These are phyloP conservation scores for Dolichotis patagonum DNA, from an alignment of 2,113 vertebrate genomes.

Conservation along the genomic window DNA sequence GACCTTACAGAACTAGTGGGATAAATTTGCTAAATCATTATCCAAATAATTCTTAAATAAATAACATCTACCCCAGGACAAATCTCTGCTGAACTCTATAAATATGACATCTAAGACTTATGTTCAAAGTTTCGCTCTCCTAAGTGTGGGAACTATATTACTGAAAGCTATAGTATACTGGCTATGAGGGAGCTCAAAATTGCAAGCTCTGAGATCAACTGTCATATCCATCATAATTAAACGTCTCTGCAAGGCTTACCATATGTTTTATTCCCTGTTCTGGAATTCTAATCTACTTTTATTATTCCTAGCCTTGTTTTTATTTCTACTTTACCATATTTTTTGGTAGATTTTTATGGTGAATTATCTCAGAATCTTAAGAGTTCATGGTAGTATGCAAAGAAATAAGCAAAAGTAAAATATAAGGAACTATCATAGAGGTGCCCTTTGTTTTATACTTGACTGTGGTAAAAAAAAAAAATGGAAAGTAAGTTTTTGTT, in stretches of 20 bases:
- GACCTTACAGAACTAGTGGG: background rate
- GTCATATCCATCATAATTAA: background rate
- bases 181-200: background rate
- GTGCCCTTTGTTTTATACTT: background rate
- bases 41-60: background rate
- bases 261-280: background rate
- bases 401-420: slow-evolving; percentile 16
- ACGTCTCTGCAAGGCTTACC: background rate
- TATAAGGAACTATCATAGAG: background rate
- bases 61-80: background rate
- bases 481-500: background rate
- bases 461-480: background rate
- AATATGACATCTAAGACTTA: background rate
- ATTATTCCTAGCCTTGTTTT: background rate
- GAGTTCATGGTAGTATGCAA: background rate
- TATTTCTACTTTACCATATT: background rate
- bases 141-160: background rate
- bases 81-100: background rate
- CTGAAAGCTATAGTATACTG: background rate
- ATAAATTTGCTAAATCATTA: background rate
- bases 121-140: background rate
- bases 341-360: background rate
- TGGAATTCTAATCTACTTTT: background rate
- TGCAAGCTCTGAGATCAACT: background rate
- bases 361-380: background rate